Evolutionary conservation across 2,797 vertebrate genomes (phyloP).

Genomic region (Microctenopoma lineatum): DNA sequence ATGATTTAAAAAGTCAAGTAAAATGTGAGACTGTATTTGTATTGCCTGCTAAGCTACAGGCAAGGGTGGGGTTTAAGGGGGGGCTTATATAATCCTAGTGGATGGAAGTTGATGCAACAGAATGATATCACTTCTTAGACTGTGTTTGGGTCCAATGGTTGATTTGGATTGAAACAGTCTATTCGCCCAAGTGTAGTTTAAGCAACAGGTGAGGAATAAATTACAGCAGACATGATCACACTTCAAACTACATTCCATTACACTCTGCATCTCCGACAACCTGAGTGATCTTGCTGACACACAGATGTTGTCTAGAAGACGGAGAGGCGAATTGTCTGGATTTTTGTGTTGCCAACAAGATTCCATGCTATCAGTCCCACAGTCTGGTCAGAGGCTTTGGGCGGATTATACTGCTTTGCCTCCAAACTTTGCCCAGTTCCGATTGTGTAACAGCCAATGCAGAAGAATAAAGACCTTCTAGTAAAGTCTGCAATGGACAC

Average conservation of each 20-base stretch:
- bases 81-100: constrained; percentile 36
- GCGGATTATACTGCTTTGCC: constrained; percentile 70
- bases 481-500: constrained; percentile 36
- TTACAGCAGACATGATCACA: constrained; percentile 13
- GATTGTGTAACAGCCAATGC: constrained; percentile 62
- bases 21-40: constrained; percentile 46
- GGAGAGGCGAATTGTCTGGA: constrained; percentile 56
- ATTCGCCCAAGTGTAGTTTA: neutral
- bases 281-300: constrained; percentile 4
- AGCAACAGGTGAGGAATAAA: constrained; percentile 30
- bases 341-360: constrained; percentile 73
- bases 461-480: constrained; percentile 48
- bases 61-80: constrained; percentile 1
- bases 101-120: constrained; percentile 48
- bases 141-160: constrained; percentile 31
- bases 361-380: constrained; percentile 41
- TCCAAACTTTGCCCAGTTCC: constrained; percentile 57
- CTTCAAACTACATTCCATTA: neutral
- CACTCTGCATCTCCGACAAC: constrained; percentile 7
- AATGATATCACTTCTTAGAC: constrained; percentile 45
- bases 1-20: constrained; percentile 23
- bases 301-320: constrained; percentile 18
- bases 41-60: constrained; percentile 31
- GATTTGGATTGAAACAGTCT: constrained; percentile 28
- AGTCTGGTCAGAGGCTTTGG: constrained; percentile 50